Evolutionary conservation across 2,888 invertebrate genomes (phyloP).

Genomic region (Drosophila leonis): DNA sequence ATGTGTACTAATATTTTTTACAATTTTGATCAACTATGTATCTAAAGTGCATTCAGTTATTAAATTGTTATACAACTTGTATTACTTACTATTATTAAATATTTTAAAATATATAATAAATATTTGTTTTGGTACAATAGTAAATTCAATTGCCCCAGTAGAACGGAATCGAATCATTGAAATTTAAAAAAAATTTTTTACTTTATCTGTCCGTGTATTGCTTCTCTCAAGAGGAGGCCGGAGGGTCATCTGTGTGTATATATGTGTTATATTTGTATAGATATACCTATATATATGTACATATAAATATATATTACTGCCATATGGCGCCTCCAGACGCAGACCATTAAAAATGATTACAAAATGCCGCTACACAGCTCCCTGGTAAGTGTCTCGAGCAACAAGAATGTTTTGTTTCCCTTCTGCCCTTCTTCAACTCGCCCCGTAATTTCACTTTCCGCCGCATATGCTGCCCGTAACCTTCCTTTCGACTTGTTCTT

Average conservation of each 20-base stretch:
- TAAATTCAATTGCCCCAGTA: background rate
- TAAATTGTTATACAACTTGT: too few species aligned
- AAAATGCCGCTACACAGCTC: slow-evolving; percentile 55
- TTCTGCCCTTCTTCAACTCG: background rate
- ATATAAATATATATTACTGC: slow-evolving; percentile 33
- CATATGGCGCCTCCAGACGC: slow-evolving; percentile 60
- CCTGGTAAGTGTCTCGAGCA: slow-evolving; percentile 29
- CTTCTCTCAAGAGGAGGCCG: too few species aligned
- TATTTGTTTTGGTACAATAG: too few species aligned
- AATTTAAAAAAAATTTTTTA: slow-evolving; percentile 35
- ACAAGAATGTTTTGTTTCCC: slow-evolving; percentile 16
- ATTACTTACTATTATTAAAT: too few species aligned
- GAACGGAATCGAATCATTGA: too few species aligned
- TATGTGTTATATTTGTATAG: slow-evolving; percentile 19
- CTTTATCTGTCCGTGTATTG: slow-evolving; percentile 21
- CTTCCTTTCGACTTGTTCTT: slow-evolving; percentile 12
- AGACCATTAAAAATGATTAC: slow-evolving; percentile 73
- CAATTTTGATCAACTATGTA: too few species aligned
- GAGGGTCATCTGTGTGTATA: background rate
- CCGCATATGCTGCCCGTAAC: slow-evolving; percentile 68
- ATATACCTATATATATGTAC: background rate
- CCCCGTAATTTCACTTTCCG: slow-evolving; percentile 73
- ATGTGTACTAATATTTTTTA: too few species aligned
- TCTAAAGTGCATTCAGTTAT: too few species aligned
- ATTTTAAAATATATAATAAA: too few species aligned